Conservation (phyloP, 2,113 vertebrate genomes). For the Smithornis capensis region DNA sequence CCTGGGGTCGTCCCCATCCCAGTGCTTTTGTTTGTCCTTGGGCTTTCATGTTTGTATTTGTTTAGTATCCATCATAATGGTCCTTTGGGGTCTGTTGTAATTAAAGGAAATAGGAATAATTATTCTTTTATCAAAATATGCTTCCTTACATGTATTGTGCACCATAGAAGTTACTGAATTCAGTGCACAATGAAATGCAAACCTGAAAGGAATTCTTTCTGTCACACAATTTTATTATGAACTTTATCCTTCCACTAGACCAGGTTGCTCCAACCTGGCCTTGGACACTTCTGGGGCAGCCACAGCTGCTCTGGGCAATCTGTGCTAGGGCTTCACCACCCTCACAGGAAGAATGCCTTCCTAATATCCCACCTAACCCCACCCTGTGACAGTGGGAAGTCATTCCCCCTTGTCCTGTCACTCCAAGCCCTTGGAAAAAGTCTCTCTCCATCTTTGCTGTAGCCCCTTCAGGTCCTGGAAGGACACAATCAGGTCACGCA, state of each 20-base stretch:
- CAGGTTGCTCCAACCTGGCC: neutral
- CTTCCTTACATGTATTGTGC: neutral
- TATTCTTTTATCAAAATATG: neutral
- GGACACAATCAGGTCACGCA: neutral
- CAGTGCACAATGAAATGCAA: neutral
- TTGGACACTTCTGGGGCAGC: neutral
- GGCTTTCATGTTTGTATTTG: neutral
- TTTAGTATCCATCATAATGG: neutral
- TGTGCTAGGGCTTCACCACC: neutral
- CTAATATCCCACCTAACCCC: accelerated
- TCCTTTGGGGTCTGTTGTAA: neutral
- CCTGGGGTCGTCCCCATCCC: neutral
- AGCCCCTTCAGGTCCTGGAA: neutral
- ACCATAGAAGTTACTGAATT: neutral
- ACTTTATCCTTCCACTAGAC: neutral
- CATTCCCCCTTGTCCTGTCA: neutral
- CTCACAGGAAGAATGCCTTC: neutral
- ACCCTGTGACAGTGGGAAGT: neutral
- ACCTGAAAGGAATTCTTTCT: neutral
- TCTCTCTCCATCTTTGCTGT: neutral
- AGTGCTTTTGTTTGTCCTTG: neutral
- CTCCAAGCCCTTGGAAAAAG: neutral
- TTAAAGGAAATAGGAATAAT: neutral
- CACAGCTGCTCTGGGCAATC: neutral
- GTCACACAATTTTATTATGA: neutral